These are phyloP conservation scores for Psix sp. DNA, from an alignment of 1,140 invertebrate genomes.

Conservation along the genomic window DNA sequence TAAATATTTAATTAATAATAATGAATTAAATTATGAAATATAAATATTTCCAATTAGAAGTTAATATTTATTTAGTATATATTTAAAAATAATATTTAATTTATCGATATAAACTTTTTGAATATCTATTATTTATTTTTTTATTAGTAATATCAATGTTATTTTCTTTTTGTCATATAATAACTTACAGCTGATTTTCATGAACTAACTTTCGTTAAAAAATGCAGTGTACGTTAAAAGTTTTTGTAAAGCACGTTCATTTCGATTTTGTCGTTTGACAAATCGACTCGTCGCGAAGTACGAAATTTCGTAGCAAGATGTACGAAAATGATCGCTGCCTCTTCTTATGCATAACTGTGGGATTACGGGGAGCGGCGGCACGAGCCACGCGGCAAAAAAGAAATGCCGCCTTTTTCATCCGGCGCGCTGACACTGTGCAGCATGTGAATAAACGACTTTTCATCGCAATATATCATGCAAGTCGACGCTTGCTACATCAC, in stretches of 20 bases:
- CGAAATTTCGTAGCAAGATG: slow-evolving; percentile 33
- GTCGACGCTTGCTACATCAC: slow-evolving; percentile 42
- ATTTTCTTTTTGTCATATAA: too few relatives aligned
- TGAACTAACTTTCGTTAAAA: too few relatives aligned
- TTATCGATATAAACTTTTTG: too few relatives aligned
- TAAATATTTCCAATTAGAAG: too few relatives aligned
- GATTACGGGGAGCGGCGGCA: slow-evolving; percentile 16
- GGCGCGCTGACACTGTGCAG: slow-evolving; percentile 38
- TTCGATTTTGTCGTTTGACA: slow-evolving; percentile 29
- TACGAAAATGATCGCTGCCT: slow-evolving; percentile 24
- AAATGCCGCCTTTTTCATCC: slow-evolving; percentile 38
- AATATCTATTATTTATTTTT: too few relatives aligned
- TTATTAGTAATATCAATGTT: too few relatives aligned
- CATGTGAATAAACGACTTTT: slow-evolving; percentile 59
- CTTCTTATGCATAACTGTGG: slow-evolving; percentile 19
- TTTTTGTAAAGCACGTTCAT: not conserved
- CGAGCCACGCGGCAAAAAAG: slow-evolving; percentile 33
- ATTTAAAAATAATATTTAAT: too few relatives aligned
- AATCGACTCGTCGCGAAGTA: slow-evolving; percentile 22
- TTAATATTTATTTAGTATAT: too few relatives aligned
- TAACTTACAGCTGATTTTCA: too few relatives aligned
- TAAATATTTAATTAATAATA: too few relatives aligned
- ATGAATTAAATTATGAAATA: too few relatives aligned
- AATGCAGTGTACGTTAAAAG: not conserved
- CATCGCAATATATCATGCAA: slow-evolving; percentile 56